Percentiles rank a stretch among this genome's conserved stretches.
Conservation (phyloP, 2,888 invertebrate genomes). For the Drosophila melanosoma region DNA sequence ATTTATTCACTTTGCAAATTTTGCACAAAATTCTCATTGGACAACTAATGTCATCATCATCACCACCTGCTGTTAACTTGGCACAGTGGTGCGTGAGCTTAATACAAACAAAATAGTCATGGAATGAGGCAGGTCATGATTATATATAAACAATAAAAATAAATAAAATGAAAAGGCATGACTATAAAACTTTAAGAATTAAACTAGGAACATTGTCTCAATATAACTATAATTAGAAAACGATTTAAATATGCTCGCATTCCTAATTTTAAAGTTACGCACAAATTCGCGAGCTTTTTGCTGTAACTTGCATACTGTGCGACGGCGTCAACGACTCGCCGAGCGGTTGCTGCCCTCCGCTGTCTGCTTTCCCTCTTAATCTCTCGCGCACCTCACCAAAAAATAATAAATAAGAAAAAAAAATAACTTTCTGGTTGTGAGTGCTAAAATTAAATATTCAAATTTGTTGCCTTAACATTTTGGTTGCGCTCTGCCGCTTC, state of each 20-base stretch:
- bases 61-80: conserved; percentile 64
- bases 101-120: conserved; percentile 4
- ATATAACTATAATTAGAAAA: neutral
- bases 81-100: conserved; percentile 33
- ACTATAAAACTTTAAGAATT: neutral
- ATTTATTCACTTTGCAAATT: conserved; percentile 67
- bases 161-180: neutral
- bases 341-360: conserved; percentile 40
- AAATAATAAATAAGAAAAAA: conserved; percentile 1
- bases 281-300: neutral
- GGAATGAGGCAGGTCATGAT: conserved; percentile 47
- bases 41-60: conserved; percentile 51
- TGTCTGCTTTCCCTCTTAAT: conserved; percentile 21
- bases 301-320: conserved; percentile 44
- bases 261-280: neutral
- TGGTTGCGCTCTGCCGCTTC: conserved; percentile 44
- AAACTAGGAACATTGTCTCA: neutral
- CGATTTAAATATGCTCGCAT: neutral
- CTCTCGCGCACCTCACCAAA: conserved; percentile 22
- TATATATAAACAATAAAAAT: neutral
- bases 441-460: conserved; percentile 76
- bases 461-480: conserved; percentile 69
- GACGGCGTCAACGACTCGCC: conserved; percentile 65
- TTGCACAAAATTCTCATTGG: conserved; percentile 55
- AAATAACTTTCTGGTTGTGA: conserved; percentile 19